Conservation (phyloP, 2,888 invertebrate genomes). For the Ptychoptera albimana region DNA sequence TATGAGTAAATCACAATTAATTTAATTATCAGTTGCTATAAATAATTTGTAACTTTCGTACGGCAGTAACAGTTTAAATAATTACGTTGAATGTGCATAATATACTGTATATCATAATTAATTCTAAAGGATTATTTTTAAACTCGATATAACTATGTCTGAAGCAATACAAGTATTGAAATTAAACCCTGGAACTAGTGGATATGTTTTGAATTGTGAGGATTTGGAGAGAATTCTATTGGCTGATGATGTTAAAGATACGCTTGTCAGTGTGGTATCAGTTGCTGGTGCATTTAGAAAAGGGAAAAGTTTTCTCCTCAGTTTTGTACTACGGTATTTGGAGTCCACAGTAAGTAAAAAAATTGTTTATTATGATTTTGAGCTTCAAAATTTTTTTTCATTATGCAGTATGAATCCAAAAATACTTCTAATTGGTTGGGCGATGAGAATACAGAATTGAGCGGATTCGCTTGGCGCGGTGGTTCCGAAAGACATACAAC, state of each 20-base stretch:
- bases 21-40: too few species aligned
- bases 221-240: slow-evolving; percentile 1
- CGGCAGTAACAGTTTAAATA: too few species aligned
- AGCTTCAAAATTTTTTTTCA: background rate
- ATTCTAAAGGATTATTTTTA: too few species aligned
- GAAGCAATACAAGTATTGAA: slow-evolving; percentile 2
- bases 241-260: slow-evolving; percentile 1
- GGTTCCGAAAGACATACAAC: slow-evolving; percentile 6
- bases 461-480: slow-evolving; percentile 6
- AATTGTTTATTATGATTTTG: too few species aligned
- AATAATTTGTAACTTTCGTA: too few species aligned
- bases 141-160: too few species aligned
- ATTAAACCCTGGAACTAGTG: background rate
- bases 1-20: too few species aligned
- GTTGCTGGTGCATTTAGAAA: slow-evolving; percentile 6
- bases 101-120: too few species aligned
- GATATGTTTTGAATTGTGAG: background rate
- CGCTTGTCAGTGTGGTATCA: slow-evolving; percentile 2
- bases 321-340: slow-evolving; percentile 6
- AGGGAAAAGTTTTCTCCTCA: slow-evolving; percentile 7
- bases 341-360: slow-evolving; percentile 2
- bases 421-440: slow-evolving; percentile 3
- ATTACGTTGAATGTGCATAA: too few species aligned
- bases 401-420: background rate
- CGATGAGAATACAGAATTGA: background rate